Evolutionary conservation across 1,140 invertebrate genomes (phyloP).

Genomic region (Antheraea pernyi): DNA sequence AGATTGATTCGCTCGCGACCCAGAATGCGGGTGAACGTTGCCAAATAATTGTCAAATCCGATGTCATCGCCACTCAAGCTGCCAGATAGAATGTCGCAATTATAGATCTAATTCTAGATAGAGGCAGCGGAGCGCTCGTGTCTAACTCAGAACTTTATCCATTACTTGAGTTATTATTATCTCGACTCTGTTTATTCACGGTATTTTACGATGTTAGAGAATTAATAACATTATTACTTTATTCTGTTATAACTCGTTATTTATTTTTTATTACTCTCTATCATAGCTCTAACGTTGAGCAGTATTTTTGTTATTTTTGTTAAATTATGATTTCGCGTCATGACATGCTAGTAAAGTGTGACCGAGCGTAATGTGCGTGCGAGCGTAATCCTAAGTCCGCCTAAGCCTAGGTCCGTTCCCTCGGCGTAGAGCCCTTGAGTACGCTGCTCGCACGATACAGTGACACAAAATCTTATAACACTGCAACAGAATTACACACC

Average conservation of each 20-base stretch:
- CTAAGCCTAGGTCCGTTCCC: too few relatives aligned
- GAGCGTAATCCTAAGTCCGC: too few relatives aligned
- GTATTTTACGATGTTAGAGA: not conserved
- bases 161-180: slow-evolving; percentile 1
- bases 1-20: slow-evolving; percentile 56
- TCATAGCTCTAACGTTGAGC: too few relatives aligned
- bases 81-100: slow-evolving; percentile 69
- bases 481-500: too few relatives aligned
- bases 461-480: too few relatives aligned
- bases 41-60: slow-evolving; percentile 69
- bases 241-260: not conserved
- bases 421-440: too few relatives aligned
- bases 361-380: too few relatives aligned
- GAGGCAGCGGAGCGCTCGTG: not conserved
- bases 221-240: not conserved
- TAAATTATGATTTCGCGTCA: too few relatives aligned
- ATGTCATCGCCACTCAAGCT: slow-evolving; percentile 53
- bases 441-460: too few relatives aligned
- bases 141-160: not conserved
- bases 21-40: slow-evolving; percentile 60
- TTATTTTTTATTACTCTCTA: too few relatives aligned
- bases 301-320: too few relatives aligned
- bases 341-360: too few relatives aligned
- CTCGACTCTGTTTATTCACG: not conserved
- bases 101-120: slow-evolving; percentile 45